These are phyloP conservation scores for Sinotaia quadrata DNA, from an alignment of 2,888 invertebrate genomes.

Conservation along the genomic window DNA sequence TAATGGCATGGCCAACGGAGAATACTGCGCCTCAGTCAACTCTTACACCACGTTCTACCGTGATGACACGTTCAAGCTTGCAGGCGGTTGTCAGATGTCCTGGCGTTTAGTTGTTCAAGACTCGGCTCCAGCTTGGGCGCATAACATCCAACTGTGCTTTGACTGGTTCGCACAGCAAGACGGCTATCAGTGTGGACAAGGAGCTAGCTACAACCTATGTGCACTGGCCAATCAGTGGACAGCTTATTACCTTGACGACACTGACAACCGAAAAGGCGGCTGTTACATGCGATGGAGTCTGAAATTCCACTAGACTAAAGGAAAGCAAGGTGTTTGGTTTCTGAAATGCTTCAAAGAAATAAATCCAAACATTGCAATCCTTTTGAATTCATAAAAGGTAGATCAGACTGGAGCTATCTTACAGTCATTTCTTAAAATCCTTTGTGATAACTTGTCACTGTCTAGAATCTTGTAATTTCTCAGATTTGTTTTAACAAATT, in stretches of 20 bases:
- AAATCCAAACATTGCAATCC: too few species aligned
- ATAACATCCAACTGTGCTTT: slow-evolving; percentile 33
- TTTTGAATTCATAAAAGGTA: too few species aligned
- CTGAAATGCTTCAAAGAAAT: too few species aligned
- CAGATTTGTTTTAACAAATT: too few species aligned
- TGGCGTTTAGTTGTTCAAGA: slow-evolving; percentile 31
- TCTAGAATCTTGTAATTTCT: too few species aligned
- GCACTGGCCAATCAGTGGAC: slow-evolving; percentile 39
- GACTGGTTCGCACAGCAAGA: slow-evolving; percentile 39
- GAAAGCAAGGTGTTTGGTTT: too few species aligned
- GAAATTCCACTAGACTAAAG: too few species aligned
- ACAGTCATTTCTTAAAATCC: too few species aligned
- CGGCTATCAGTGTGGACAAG: slow-evolving; percentile 35
- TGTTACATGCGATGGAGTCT: slow-evolving; percentile 38
- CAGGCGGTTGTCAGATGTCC: slow-evolving; percentile 35
- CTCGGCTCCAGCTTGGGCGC: slow-evolving; percentile 33
- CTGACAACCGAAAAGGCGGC: slow-evolving; percentile 34
- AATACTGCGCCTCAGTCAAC: slow-evolving; percentile 31
- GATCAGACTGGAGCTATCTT: too few species aligned
- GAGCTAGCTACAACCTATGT: slow-evolving; percentile 23
- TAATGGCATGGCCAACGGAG: slow-evolving; percentile 26
- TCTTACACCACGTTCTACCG: slow-evolving; percentile 30
- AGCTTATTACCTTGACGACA: slow-evolving; percentile 37
- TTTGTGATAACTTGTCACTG: too few species aligned
- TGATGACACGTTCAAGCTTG: slow-evolving; percentile 35